These are phyloP conservation scores for Aegithalos caudatus DNA, from an alignment of 2,113 vertebrate genomes.

Conservation along the genomic window DNA sequence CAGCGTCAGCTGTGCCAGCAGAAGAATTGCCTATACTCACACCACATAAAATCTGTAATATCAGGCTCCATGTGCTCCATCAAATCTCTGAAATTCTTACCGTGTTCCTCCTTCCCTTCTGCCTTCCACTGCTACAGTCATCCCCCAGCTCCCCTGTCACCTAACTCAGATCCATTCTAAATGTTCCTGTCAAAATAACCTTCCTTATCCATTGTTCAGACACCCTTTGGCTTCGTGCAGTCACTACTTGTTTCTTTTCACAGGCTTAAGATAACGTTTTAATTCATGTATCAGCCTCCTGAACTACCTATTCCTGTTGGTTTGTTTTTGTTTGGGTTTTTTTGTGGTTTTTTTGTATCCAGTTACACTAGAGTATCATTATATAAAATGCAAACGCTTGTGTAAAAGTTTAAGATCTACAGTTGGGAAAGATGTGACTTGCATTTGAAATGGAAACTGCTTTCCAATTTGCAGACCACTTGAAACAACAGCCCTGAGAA, in stretches of 20 bases:
- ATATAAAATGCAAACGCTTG: conserved; percentile 13
- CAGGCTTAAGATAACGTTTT: conserved; percentile 27
- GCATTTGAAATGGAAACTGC: conserved; percentile 37
- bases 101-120: not conserved
- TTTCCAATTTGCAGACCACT: conserved; percentile 48
- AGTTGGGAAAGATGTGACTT: conserved; percentile 16
- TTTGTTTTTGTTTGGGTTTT: not conserved
- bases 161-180: conserved; percentile 30
- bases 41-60: not conserved
- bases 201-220: conserved; percentile 45
- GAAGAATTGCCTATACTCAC: not conserved
- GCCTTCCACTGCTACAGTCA: not conserved
- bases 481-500: conserved; percentile 44
- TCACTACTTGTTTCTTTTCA: conserved; percentile 43
- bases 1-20: not conserved
- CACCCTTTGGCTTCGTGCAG: not conserved
- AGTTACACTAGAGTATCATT: not conserved
- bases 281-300: conserved; percentile 11
- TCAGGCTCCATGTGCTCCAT: not conserved
- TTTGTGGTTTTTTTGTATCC: not conserved
- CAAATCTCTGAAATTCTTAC: not conserved
- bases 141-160: not conserved
- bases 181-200: conserved; percentile 58
- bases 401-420: conserved; percentile 13
- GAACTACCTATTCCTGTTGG: not conserved